A percentile compares a stretch with the other conserved stretches of the same genome.
Evolutionary conservation across 2,797 vertebrate genomes (phyloP).

Genomic region (Protonibea diacanthus): DNA sequence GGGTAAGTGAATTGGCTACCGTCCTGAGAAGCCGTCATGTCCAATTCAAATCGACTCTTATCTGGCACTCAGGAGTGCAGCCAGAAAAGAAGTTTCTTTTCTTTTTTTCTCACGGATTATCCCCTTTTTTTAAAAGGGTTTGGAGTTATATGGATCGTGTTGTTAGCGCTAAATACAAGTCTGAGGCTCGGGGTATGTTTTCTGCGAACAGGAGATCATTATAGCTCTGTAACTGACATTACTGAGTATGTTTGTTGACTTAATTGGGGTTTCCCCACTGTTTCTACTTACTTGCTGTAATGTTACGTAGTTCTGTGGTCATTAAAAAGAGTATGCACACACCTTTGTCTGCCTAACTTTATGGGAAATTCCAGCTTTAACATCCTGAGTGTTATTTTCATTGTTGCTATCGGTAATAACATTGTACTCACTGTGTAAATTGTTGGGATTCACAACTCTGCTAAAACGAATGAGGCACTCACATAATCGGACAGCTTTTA

Average conservation of each 20-base stretch:
- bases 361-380: neutral
- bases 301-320: no score
- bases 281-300: no score
- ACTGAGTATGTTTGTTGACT: neutral
- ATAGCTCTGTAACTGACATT: neutral
- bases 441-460: neutral
- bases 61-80: constrained; percentile 58
- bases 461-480: neutral
- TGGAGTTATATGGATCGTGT: constrained; percentile 40
- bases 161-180: constrained; percentile 41
- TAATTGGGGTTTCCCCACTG: neutral
- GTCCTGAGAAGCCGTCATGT: constrained; percentile 63
- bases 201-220: neutral
- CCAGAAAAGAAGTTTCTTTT: constrained; percentile 56
- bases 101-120: constrained; percentile 48
- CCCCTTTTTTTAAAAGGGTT: constrained; percentile 35
- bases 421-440: neutral
- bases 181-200: constrained; percentile 18
- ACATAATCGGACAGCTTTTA: neutral
- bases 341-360: neutral
- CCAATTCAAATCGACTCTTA: constrained; percentile 75
- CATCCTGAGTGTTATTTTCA: neutral
- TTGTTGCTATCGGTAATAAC: neutral
- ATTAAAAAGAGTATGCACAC: no score
- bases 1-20: constrained; percentile 71